Evolutionary conservation across 2,113 vertebrate species (phyloP), one percentile per base, ranked within the genome.

Genomic region (Lamprologus lemairii): DNA sequence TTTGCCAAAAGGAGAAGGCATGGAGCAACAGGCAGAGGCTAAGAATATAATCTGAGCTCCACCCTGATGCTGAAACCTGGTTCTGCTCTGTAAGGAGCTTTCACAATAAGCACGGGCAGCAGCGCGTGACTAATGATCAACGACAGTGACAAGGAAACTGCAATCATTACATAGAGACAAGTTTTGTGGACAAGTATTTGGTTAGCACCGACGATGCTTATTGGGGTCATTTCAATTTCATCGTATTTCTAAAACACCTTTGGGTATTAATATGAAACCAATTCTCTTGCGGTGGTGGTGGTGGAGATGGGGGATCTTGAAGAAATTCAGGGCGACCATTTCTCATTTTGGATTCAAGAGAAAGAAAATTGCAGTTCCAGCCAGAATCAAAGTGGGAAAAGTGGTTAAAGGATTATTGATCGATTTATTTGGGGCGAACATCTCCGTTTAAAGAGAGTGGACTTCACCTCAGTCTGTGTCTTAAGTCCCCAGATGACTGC

Each of bases 1-100:
- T 95, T 95, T 86, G 84, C 84, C 90, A 88, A 91, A 93, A 92
- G 86, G 81, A 91, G 87, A 92, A 58, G 82, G 93, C 65, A 80
- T 75, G 51, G 19, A 86, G 90, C 89, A 85, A 90, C 84, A 86
- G 55, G 81, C 31, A 17, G 58, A 63, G 81, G 65, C 83, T 49
- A 75, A 78, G 80, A 80, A 91, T 92, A 89, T 88, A 93, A 92
- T 94, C 88, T 91, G 58, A 49, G 81, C 79, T 75, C 51, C 84
- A 89, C 81, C 87, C 85, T 79, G 73, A 85, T 85, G 85, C 88
- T 37, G 37, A 87, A 80, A 85, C 73, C 86, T 45, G 88, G 58
- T 89, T 92, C 82, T 88, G 84, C 88, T 93, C 87, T 17, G 81
- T 65, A 58, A 92, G 85, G 60, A 65, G 47, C 65, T 51, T 51